phyloP scores from a whole-genome alignment of 2,888 invertebrate species.

The Patella depressa region DNA sequence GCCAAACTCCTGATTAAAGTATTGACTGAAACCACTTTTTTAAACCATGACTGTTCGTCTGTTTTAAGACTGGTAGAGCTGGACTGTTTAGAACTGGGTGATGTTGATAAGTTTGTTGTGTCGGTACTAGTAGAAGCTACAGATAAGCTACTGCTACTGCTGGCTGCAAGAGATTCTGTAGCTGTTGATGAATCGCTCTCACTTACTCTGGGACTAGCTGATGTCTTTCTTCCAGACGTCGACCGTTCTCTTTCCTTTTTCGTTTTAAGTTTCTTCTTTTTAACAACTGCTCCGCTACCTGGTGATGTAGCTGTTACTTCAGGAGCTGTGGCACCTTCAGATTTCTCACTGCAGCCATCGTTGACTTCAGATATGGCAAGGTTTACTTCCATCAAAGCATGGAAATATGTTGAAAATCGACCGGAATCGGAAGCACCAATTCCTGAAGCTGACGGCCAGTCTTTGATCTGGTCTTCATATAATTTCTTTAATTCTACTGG shows the following conservation, averaged over 20 bases:
- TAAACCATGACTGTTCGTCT: constrained; percentile 68
- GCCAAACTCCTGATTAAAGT: constrained; percentile 65
- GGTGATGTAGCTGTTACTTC: constrained; percentile 28
- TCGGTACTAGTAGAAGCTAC: constrained; percentile 6
- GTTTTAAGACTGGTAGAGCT: constrained; percentile 32
- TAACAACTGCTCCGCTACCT: constrained; percentile 57
- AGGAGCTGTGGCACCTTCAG: constrained; percentile 30
- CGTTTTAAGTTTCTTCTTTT: constrained; percentile 67
- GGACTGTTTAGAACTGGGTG: constrained; percentile 24
- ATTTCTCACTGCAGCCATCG: constrained; percentile 12
- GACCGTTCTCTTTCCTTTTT: constrained; percentile 49
- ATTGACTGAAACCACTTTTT: constrained; percentile 63
- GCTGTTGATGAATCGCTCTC: constrained; percentile 34
- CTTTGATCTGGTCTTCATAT: constrained; percentile 66
- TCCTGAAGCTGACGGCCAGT: constrained; percentile 59
- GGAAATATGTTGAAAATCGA: constrained; percentile 69
- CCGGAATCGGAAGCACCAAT: constrained; percentile 62
- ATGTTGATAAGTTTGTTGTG: constrained; percentile 10
- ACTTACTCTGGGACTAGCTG: constrained; percentile 16
- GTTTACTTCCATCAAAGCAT: constrained; percentile 65
- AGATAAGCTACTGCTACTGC: constrained; percentile 25
- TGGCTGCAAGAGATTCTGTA: constrained; percentile 31
- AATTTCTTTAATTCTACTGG: constrained; percentile 64
- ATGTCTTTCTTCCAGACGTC: constrained; percentile 1
- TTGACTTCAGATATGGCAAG: constrained; percentile 64